Base-by-base conservation (phyloP, 2,888 invertebrate species). In the Troides oblongomaculatus region DNA sequence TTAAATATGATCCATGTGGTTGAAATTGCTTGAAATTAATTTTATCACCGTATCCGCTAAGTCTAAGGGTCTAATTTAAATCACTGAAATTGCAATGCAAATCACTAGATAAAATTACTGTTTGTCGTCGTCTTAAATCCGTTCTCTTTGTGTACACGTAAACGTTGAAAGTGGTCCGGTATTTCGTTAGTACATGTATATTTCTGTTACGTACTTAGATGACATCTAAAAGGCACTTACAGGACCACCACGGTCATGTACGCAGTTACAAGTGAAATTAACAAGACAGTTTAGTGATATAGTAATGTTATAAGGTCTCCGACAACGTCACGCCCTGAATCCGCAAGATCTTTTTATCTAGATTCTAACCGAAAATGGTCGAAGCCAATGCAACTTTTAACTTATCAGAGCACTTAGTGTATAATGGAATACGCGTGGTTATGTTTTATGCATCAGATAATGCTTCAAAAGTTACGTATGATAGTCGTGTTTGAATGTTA, bases 401-500 rank as follows among this genome's bases (percentile, higher is more conserved):
- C 62, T 68, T 70, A 66, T 66, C 69, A 36, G 46, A 66, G 58
- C 66, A 70, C 69, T 70, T 70, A 69, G 69, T 65, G 50, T 36
- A 58, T 70, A 66, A 70, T 70, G 62, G 66, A 50, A 58, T 62
- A 62, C 46, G 57, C 66, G 66, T 66, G 69, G 58, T 70, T 66
- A 57, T 65, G 62, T 66, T 69, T 70, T 62, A 66, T 69, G 64
- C 69, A 69, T 70, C 69, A 70, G 69, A 70, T 70, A 70, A 70
- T 30, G 62, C n/a, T 23, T 14, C 62, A 50, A 57, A 66, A 17
- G 50, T 59, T 66, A 57, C 66, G 65, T 62, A 62, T 65, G 21
- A 36, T 30, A 57, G 18, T 39, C 23, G 46, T 66, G 46, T 46
- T 50, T 50, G 14, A 50, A 70, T 21, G 46, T 60, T 64, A 43